Conservation (phyloP, 92 coral and sea anemone genomes). For the Parazoanthus darwini region DNA sequence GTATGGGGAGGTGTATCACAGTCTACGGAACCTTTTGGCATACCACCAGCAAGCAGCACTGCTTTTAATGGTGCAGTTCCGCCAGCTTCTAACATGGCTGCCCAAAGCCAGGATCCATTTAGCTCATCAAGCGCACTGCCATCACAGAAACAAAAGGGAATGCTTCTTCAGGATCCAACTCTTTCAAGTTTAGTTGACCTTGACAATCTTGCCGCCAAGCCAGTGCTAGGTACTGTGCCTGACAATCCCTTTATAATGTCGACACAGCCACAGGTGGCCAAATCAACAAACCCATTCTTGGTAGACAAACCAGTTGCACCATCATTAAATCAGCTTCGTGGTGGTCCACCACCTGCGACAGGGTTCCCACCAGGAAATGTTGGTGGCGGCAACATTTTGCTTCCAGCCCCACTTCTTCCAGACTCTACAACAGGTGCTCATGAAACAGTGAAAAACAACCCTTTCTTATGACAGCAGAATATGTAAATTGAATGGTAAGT, state of each 20-base stretch:
- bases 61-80: constrained; percentile 22
- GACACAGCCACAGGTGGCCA: constrained; percentile 64
- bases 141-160: constrained; percentile 47
- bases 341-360: constrained; percentile 40
- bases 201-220: constrained; percentile 74
- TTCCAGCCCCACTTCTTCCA: constrained; percentile 95
- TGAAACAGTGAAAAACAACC: constrained; percentile 68
- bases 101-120: constrained; percentile 53
- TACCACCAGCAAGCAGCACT: constrained; percentile 33
- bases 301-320: constrained; percentile 96
- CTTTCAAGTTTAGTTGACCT: constrained; percentile 81
- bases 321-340: constrained; percentile 92
- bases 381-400: constrained; percentile 74
- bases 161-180: constrained; percentile 65
- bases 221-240: constrained; percentile 58
- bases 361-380: constrained; percentile 51
- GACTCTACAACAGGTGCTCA: constrained; percentile 61
- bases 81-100: constrained; percentile 10
- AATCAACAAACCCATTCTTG: constrained; percentile 88
- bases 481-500: constrained; percentile 22
- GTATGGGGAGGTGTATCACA: constrained; percentile 28
- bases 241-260: constrained; percentile 82
- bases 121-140: constrained; percentile 36
- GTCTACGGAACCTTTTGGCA: constrained; percentile 36
- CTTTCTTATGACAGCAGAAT: constrained; percentile 67